phyloP scores from a whole-genome alignment of 2,888 invertebrate genomes.

The Geotrupes spiniger region DNA sequence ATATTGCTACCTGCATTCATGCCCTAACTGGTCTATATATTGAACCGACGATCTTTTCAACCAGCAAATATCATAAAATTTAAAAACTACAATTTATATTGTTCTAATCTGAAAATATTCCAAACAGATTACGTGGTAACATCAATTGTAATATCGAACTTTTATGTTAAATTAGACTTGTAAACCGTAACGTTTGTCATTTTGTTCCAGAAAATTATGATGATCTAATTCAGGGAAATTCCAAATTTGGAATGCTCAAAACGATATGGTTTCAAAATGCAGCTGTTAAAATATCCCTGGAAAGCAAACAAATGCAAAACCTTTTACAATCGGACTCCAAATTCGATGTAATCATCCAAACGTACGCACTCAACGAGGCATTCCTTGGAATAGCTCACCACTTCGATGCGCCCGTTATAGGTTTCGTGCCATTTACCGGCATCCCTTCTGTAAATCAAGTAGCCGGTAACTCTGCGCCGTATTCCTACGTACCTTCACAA shows the following conservation, averaged over 20 bases:
- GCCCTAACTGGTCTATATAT: no score
- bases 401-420: conserved; percentile 38
- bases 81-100: no score
- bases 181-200: no score
- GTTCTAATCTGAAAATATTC: no score
- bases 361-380: conserved; percentile 39
- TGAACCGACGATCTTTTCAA: no score
- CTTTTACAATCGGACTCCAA: conserved; percentile 16
- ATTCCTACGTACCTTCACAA: conserved; percentile 37
- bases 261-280: neutral
- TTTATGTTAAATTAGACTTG: no score
- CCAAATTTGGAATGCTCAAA: neutral
- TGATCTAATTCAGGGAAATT: neutral
- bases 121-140: no score
- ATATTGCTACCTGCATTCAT: no score
- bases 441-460: conserved; percentile 27
- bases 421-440: conserved; percentile 33
- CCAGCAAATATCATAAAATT: no score
- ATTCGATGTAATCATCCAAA: conserved; percentile 37
- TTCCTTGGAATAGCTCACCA: conserved; percentile 38
- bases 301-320: neutral
- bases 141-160: no score
- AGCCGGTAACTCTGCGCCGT: conserved; percentile 37
- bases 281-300: neutral
- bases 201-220: no score